These are phyloP conservation scores for Varroa destructor DNA, from an alignment of 1,140 invertebrate species.

Conservation along the genomic window DNA sequence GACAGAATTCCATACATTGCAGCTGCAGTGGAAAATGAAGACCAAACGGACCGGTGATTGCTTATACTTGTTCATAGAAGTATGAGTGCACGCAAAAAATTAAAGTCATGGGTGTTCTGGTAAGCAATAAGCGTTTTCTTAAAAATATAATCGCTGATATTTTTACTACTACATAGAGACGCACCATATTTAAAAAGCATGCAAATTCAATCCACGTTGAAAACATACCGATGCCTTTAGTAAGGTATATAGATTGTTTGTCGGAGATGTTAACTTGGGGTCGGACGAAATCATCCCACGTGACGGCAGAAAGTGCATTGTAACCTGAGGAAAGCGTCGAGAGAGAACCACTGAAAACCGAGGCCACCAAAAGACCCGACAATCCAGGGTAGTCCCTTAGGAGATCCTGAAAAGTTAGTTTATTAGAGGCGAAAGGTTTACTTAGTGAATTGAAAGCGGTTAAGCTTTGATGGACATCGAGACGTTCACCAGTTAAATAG, in stretches of 20 bases:
- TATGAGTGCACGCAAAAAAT: too few relatives aligned
- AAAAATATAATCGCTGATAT: too few relatives aligned
- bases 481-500: too few relatives aligned
- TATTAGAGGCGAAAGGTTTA: neutral
- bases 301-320: conserved; percentile 33
- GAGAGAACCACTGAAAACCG: conserved; percentile 37
- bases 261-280: conserved; percentile 19
- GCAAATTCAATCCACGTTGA: too few relatives aligned
- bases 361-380: conserved; percentile 38
- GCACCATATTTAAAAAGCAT: too few relatives aligned
- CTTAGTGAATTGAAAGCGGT: too few relatives aligned
- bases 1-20: conserved; percentile 53
- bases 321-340: conserved; percentile 32
- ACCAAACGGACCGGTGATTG: too few relatives aligned
- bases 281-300: conserved; percentile 33
- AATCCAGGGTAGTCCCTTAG: conserved; percentile 37
- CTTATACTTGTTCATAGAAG: too few relatives aligned
- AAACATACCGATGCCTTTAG: conserved; percentile 5
- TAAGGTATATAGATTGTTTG: neutral
- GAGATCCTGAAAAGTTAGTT: conserved; percentile 27
- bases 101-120: too few relatives aligned
- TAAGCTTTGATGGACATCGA: too few relatives aligned
- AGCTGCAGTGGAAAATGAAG: conserved; percentile 41
- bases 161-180: too few relatives aligned
- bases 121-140: too few relatives aligned